These are phyloP conservation scores for Dolichallabes microphthalmus DNA, from an alignment of 2,113 vertebrate genomes.

Conservation along the genomic window DNA sequence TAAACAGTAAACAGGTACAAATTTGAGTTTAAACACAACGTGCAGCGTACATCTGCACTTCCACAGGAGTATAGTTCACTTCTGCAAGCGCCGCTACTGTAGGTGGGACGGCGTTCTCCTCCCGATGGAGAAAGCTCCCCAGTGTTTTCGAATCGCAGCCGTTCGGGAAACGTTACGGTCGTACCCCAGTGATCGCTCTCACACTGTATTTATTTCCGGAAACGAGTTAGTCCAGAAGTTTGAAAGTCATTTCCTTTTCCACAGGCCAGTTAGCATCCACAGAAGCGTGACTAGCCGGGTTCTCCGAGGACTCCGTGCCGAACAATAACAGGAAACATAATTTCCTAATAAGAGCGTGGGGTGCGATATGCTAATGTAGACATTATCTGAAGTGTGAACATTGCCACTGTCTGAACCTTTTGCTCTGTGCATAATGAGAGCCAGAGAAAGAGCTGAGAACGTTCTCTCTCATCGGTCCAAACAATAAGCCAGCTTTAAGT, in stretches of 20 bases:
- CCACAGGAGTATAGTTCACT: neutral
- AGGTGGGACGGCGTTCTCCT: neutral
- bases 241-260: neutral
- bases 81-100: neutral
- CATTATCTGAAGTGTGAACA: neutral
- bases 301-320: neutral
- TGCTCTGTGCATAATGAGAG: neutral
- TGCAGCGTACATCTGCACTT: too few relatives aligned
- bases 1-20: neutral
- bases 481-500: neutral
- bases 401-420: neutral
- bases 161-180: neutral
- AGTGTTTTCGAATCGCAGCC: neutral
- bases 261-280: constrained; percentile 4
- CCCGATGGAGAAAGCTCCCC: neutral
- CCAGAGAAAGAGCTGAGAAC: neutral
- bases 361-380: neutral
- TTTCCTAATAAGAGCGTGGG: constrained; percentile 1
- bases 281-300: neutral
- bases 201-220: neutral
- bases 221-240: neutral
- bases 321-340: constrained; percentile 15
- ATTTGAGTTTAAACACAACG: neutral
- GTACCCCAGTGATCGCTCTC: neutral
- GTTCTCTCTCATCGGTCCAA: neutral